These are phyloP conservation scores for Rhadina sibilatrix DNA, from an alignment of 2,113 vertebrate species.

Conservation along the genomic window DNA sequence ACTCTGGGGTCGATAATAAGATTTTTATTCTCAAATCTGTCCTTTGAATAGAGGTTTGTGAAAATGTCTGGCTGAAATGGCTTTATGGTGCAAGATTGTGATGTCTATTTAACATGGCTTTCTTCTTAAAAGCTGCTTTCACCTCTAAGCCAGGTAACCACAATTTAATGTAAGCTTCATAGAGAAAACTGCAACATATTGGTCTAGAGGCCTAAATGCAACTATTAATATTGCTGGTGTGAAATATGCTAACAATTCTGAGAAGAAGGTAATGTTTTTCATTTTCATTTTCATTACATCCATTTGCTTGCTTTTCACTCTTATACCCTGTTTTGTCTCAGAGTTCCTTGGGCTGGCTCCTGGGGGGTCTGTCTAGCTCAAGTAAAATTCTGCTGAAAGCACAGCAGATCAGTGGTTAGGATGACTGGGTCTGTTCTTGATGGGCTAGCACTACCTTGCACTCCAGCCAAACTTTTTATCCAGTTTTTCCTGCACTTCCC, in stretches of 20 bases:
- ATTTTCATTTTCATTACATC: background rate
- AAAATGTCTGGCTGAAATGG: background rate
- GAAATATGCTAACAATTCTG: background rate
- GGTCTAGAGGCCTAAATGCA: background rate
- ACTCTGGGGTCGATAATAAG: background rate
- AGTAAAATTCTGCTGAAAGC: background rate
- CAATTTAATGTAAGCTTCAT: background rate
- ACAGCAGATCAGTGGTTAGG: background rate
- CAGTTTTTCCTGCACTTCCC: background rate
- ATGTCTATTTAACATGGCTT: background rate
- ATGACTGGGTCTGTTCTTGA: background rate
- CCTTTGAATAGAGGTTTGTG: background rate
- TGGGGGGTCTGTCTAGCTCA: background rate
- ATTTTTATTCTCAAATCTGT: background rate
- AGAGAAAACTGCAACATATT: background rate
- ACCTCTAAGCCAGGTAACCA: background rate
- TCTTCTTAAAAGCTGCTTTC: background rate
- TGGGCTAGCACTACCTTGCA: background rate
- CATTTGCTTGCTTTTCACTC: background rate
- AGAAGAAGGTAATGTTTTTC: background rate
- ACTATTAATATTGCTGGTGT: fast-evolving
- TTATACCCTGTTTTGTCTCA: fast-evolving
- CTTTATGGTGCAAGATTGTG: background rate
- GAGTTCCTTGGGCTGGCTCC: background rate
- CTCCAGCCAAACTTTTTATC: background rate